Evolutionary conservation across 53 echinoderm and acorn worm species (phyloP).

Genomic region (Temnopleurus reevesii): DNA sequence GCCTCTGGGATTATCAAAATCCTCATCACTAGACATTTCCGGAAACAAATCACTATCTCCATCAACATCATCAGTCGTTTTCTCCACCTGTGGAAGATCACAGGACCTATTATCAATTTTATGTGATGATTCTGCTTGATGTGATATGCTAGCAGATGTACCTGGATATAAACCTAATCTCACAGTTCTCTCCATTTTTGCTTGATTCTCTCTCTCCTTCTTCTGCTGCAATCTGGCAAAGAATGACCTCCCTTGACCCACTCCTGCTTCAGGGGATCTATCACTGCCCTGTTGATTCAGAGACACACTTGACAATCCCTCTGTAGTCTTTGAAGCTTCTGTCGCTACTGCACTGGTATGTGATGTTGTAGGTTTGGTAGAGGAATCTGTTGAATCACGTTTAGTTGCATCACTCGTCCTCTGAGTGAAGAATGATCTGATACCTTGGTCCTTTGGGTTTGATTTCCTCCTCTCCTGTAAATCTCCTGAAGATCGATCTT

Average conservation of each 20-base stretch:
- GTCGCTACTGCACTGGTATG: not conserved
- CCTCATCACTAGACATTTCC: conserved; percentile 41
- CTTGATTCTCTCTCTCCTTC: conserved; percentile 29
- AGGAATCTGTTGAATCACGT: not conserved
- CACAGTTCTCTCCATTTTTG: not conserved
- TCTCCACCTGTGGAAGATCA: not conserved
- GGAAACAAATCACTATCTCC: not conserved
- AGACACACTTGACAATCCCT: not conserved
- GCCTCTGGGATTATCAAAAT: not conserved
- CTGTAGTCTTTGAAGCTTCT: not conserved
- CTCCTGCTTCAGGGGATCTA: not conserved
- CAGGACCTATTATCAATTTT: not conserved
- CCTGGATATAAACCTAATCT: not conserved
- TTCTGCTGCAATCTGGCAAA: conserved; percentile 42
- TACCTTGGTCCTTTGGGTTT: conserved; percentile 34
- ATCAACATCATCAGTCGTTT: not conserved
- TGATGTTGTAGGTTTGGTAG: not conserved
- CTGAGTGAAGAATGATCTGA: conserved; percentile 63
- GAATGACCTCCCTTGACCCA: conserved; percentile 15
- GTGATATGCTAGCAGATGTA: not conserved
- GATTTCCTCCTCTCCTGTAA: not conserved
- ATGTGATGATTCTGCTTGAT: not conserved
- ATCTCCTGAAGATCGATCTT: not conserved
- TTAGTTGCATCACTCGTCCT: not conserved
- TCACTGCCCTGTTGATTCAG: not conserved